A percentile compares a stretch with the other conserved stretches of the same genome.
phyloP scores from a whole-genome alignment of 2,888 invertebrate species.

The Lapara coniferarum region DNA sequence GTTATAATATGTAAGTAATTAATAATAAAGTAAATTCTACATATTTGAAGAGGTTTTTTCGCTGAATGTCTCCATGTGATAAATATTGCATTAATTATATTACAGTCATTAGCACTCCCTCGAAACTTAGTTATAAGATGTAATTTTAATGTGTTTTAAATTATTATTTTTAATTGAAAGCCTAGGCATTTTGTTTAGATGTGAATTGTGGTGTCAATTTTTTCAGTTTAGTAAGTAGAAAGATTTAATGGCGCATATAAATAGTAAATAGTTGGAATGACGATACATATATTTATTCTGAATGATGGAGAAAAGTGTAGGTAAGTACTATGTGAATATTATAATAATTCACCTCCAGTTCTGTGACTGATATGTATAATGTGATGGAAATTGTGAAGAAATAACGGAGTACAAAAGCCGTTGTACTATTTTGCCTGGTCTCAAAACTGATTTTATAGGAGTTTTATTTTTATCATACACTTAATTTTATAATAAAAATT shows the following conservation, averaged over 20 bases:
- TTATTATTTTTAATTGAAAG: slow-evolving; percentile 15
- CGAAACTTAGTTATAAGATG: slow-evolving; percentile 52
- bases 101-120: slow-evolving; percentile 71
- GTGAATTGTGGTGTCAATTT: background rate
- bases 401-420: background rate
- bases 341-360: too few relatives aligned
- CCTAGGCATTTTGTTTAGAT: background rate
- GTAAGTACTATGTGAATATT: background rate
- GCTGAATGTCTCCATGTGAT: background rate
- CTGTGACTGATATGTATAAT: too few relatives aligned
- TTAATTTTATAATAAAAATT: background rate
- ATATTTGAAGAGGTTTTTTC: slow-evolving; percentile 7
- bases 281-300: too few relatives aligned
- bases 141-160: slow-evolving; percentile 1
- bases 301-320: background rate
- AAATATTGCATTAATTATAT: background rate
- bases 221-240: background rate
- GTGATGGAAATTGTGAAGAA: background rate
- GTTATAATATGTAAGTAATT: background rate
- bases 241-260: too few relatives aligned
- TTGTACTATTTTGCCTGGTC: background rate
- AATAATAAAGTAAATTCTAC: background rate
- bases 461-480: background rate
- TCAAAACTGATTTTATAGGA: background rate
- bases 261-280: too few relatives aligned